Conservation (phyloP, 2,113 vertebrate species). For the Labrus mixtus region DNA sequence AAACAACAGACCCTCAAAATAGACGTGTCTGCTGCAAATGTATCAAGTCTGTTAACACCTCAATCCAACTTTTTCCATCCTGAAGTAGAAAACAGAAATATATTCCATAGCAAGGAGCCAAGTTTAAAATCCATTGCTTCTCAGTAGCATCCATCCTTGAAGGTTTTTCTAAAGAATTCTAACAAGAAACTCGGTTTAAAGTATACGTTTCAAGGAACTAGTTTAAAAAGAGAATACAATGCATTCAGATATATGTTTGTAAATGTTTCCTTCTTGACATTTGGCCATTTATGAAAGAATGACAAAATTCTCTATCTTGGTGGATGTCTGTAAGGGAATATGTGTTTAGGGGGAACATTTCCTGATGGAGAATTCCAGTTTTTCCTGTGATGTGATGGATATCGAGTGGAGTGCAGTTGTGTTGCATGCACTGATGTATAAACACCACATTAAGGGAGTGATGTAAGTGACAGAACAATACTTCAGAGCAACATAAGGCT, state of each 20-base stretch:
- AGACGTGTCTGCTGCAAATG: constrained; percentile 25
- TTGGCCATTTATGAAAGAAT: background rate
- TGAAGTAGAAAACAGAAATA: constrained; percentile 8
- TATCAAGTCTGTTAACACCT: constrained; percentile 13
- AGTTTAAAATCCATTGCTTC: background rate
- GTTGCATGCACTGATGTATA: constrained; percentile 15
- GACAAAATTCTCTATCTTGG: background rate
- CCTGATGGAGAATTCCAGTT: background rate
- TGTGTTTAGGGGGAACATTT: constrained; percentile 21
- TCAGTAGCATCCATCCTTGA: background rate
- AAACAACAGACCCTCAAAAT: constrained; percentile 34
- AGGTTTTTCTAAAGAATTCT: background rate
- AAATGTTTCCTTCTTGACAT: constrained; percentile 6
- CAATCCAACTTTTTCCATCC: background rate
- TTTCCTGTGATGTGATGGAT: constrained; percentile 25
- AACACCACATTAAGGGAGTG: constrained; percentile 11
- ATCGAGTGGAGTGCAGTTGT: background rate
- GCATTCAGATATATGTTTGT: background rate
- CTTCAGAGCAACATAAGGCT: background rate
- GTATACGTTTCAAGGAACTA: background rate
- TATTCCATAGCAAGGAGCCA: constrained; percentile 1
- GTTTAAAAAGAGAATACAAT: background rate
- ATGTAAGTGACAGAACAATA: constrained; percentile 13
- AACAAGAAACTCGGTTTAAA: background rate
- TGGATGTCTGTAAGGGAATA: background rate